Evolutionary conservation across 1,140 invertebrate species (phyloP), one percentile per base, ranked within the genome.

Genomic region (Gonioctena quinquepunctata): DNA sequence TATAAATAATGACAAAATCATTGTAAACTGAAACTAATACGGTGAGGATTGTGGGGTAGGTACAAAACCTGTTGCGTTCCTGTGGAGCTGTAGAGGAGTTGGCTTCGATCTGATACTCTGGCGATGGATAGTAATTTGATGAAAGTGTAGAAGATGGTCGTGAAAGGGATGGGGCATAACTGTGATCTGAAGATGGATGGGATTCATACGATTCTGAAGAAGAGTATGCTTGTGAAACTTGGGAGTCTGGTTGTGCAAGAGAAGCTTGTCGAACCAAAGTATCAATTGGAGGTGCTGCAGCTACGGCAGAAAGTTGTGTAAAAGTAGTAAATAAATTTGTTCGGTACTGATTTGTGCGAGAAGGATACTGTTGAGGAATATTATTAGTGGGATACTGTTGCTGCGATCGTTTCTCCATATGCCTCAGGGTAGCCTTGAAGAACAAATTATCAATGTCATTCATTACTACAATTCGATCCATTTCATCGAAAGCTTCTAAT

Each of bases 361-460:
- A 33, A 33, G 28, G 28, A 33, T 33, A 33, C 28, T 33, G 5
- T 33, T 33, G 28, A 33, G 28, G 50, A 18, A 52, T 6, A 52
- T 18, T 4, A 52, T 52, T 4, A 52, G n/a, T 19, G 50, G 50
- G 8, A 52, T 52, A 52, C 50, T 52, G 50, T 52, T 52, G 50
- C 50, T 52, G 50, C 50, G 50, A 52, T 52, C 16, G 3, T 52
- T 52, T 52, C 50, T 52, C 18, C 50, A 52, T 52, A 59, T 59
- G 56, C 23, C 23, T 23, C 62, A 49, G 18, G 18, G 42, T 64
- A 22, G 42, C 25, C 8, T 42, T 22, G 0, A 52, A 64, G 6
- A 64, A 26, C 25, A 64, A 42, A 25, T 64, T 64, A 42, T 64
- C 62, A 64, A 64, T 64, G 3, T 64, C 62, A 42, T 49, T 64